Base-by-base conservation (phyloP, 2,113 vertebrate species). In the Pteropus alecto region DNA sequence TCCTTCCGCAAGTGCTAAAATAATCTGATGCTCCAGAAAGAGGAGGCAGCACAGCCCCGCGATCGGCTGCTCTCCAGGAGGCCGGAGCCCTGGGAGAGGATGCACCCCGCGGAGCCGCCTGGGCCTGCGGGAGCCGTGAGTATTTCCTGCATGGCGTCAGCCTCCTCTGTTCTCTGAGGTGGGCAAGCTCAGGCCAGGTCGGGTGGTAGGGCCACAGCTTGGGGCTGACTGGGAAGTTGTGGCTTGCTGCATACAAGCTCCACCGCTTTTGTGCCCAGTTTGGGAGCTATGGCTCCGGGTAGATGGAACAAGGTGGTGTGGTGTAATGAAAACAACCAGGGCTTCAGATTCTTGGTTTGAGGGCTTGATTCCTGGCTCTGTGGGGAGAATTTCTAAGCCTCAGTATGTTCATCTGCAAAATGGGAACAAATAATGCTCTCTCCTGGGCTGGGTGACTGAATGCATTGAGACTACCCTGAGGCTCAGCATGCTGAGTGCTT, bases 1-100 rank as follows among this genome's bases (percentile, higher is more conserved):
- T 98, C 98, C 98, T 99, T 99, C 99, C 99, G 99, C 98, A 98
- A 98, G 98, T 95, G 95, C 98, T 98, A 98, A 95, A 98, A 98
- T 67, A 96, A 98, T 88, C 98, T 95, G 97, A 98, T 93, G 98
- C 98, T 96, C 97, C 43, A 21, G 95, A 1, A 46, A 78, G 82
- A 90, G 93, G 6, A 2, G 97, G 96, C 93, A 24, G 51, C 88
- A 79, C 94, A 33, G 38, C 86, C 81, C 87, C 79, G 0, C 7
- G 4, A n/a, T 41, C 0, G 77, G 82, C 51, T 70, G 97, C 95
- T 91, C 54, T 93, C 63, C 87, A 11, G 38, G 90, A 94, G 19
- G 86, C 28, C 38, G 0, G 3, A 13, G 96, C 38, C 93, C 94
- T 0, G 21, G 0, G 85, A 78, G 98, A 98, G 97, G 97, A 98